These are phyloP conservation scores for Rugalucina vietnamica DNA, from an alignment of 2,888 invertebrate genomes.

Conservation along the genomic window DNA sequence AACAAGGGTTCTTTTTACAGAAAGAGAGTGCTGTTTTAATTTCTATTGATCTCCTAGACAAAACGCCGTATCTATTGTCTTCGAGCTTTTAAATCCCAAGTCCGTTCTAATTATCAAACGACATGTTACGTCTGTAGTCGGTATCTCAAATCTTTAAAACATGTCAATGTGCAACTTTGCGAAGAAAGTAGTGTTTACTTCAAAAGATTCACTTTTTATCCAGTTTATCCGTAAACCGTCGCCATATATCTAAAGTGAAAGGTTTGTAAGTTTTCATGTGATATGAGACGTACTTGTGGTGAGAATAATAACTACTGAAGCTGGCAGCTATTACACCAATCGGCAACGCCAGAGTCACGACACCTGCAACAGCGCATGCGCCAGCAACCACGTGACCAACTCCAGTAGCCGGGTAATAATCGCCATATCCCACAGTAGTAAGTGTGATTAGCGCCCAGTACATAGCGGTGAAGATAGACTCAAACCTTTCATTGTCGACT, in stretches of 20 bases:
- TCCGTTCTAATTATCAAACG: no score
- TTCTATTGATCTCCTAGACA: no score
- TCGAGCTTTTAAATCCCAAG: no score
- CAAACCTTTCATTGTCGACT: neutral
- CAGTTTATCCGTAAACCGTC: no score
- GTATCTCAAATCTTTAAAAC: no score
- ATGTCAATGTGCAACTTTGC: no score
- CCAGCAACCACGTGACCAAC: neutral
- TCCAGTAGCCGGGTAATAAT: neutral
- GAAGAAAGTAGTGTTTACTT: no score
- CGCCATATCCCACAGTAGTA: constrained; percentile 20
- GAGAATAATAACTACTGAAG: neutral
- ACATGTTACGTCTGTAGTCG: no score
- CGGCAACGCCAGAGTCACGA: neutral
- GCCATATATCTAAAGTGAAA: neutral
- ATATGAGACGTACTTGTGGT: neutral
- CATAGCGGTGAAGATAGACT: neutral
- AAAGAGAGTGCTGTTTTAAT: no score
- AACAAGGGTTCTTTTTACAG: no score
- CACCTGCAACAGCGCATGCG: neutral
- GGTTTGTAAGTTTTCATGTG: neutral
- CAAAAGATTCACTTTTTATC: no score
- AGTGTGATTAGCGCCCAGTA: constrained; percentile 15
- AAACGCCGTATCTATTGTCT: no score
- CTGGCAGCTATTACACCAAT: constrained; percentile 1